These are phyloP conservation scores for Leptopilina myrica DNA, from an alignment of 2,888 invertebrate species.

Conservation along the genomic window DNA sequence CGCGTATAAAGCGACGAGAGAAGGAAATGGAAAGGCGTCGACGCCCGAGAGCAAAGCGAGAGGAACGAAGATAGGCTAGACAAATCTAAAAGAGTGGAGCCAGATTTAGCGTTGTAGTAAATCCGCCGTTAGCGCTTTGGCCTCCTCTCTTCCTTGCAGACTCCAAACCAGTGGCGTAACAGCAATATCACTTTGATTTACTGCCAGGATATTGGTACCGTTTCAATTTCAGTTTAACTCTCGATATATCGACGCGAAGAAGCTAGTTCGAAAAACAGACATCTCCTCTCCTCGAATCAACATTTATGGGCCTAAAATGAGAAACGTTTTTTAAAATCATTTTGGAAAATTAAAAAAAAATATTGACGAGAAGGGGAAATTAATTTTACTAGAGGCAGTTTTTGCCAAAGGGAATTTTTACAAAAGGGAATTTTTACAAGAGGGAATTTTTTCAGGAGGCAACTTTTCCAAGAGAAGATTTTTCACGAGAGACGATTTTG, in stretches of 20 bases:
- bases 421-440: too few relatives aligned
- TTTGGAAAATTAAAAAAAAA: too few relatives aligned
- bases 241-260: neutral
- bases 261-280: too few relatives aligned
- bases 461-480: too few relatives aligned
- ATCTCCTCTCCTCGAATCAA: too few relatives aligned
- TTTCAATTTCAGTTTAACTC: slow-evolving; percentile 13
- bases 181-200: slow-evolving; percentile 32
- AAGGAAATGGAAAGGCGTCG: slow-evolving; percentile 39
- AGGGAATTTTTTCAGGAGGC: too few relatives aligned
- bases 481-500: too few relatives aligned
- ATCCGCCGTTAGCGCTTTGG: slow-evolving; percentile 58
- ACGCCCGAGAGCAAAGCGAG: slow-evolving; percentile 8
- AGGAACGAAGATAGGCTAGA: slow-evolving; percentile 54
- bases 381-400: too few relatives aligned
- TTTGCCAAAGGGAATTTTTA: too few relatives aligned
- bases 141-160: slow-evolving; percentile 52
- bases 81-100: slow-evolving; percentile 68
- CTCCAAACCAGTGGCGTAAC: slow-evolving; percentile 35
- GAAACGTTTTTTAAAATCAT: too few relatives aligned
- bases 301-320: neutral
- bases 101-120: slow-evolving; percentile 68
- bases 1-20: neutral
- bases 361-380: too few relatives aligned
- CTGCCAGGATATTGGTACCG: slow-evolving; percentile 34